phyloP scores from a whole-genome alignment of 2,888 invertebrate genomes.

The Drosophila lacicola region DNA sequence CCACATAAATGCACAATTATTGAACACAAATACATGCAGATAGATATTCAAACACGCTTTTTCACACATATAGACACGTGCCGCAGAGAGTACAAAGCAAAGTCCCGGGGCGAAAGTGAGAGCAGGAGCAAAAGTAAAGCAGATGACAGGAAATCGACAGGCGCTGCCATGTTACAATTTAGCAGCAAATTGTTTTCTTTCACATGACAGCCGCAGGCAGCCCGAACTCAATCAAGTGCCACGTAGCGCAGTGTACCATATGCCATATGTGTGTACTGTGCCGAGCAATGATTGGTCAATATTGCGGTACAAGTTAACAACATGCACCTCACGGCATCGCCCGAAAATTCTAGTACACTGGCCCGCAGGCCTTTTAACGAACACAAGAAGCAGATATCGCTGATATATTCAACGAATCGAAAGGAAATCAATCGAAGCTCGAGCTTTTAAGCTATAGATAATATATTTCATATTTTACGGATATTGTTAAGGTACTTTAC shows the following conservation, averaged over 20 bases:
- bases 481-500: no score
- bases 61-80: slow-evolving; percentile 27
- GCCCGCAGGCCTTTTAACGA: not conserved
- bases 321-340: not conserved
- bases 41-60: slow-evolving; percentile 11
- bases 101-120: not conserved
- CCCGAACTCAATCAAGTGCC: slow-evolving; percentile 51
- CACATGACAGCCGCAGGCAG: slow-evolving; percentile 65
- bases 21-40: slow-evolving; percentile 18
- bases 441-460: no score
- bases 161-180: slow-evolving; percentile 66
- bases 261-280: slow-evolving; percentile 13
- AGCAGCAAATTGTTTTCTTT: slow-evolving; percentile 72
- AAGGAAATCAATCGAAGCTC: no score
- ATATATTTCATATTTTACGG: no score
- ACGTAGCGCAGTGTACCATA: slow-evolving; percentile 38
- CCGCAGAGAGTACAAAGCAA: slow-evolving; percentile 9
- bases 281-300: slow-evolving; percentile 32
- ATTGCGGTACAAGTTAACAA: slow-evolving; percentile 30
- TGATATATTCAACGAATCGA: no score
- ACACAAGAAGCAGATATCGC: no score
- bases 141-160: slow-evolving; percentile 69
- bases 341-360: not conserved
- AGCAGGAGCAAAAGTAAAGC: slow-evolving; percentile 10
- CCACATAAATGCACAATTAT: slow-evolving; percentile 59